phyloP scores from a whole-genome alignment of 2,797 vertebrate genomes.

The Clarias fuscus region DNA sequence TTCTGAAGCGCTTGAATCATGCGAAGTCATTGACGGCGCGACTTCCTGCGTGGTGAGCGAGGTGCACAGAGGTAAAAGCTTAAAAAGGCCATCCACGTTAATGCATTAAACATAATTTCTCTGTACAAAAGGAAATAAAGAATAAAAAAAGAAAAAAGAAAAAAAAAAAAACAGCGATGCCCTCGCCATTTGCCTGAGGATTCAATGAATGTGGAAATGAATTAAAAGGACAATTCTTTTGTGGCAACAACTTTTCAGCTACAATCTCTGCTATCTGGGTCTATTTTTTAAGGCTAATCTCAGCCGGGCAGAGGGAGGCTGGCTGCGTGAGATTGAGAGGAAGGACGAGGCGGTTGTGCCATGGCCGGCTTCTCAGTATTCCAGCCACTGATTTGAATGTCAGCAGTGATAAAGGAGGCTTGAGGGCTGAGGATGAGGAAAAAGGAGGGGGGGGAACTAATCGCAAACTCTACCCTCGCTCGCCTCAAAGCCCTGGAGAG shows the following conservation, averaged over 20 bases:
- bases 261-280: conserved; percentile 15
- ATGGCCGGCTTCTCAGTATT: conserved; percentile 37
- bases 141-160: too few relatives aligned
- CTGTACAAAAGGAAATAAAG: conserved; percentile 12
- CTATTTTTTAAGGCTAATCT: conserved; percentile 50
- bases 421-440: conserved; percentile 1
- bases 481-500: conserved; percentile 27
- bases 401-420: conserved; percentile 51
- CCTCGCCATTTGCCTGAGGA: conserved; percentile 32
- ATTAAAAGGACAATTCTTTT: conserved; percentile 35
- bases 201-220: conserved; percentile 51
- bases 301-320: background rate
- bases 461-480: conserved; percentile 31
- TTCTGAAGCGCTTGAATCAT: conserved; percentile 46
- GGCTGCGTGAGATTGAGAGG: conserved; percentile 31
- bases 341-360: background rate
- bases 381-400: conserved; percentile 53
- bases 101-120: conserved; percentile 57
- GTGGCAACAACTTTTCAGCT: conserved; percentile 26
- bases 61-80: conserved; percentile 49
- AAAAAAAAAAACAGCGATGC: background rate
- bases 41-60: conserved; percentile 31
- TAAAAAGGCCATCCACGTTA: conserved; percentile 36
- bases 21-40: background rate
- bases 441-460: conserved; percentile 37